Base-by-base conservation (phyloP, 2,113 vertebrate species). In the Trematocara unimaculatum region DNA sequence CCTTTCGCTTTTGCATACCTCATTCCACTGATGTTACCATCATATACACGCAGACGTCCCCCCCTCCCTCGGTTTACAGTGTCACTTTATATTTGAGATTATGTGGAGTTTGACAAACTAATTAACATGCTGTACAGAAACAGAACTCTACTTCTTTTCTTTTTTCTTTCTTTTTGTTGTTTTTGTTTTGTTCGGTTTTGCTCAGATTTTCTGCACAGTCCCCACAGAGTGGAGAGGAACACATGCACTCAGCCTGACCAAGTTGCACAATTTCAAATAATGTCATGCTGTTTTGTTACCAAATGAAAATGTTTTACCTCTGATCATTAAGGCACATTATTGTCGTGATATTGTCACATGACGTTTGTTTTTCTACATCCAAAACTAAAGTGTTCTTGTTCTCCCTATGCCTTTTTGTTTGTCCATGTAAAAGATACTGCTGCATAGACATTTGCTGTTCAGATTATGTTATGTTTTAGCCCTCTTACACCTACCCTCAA, bases 1-100 rank as follows among this genome's bases (percentile, higher is more conserved):
- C 88, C 91, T 93, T 92, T 94, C 2, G 93, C 93, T 94, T 94
- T 84, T 93, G 87, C 91, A 94, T 94, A 95, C 95, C 92, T 95
- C 93, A 95, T 95, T 94, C 94, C 92, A 93, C 85, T 84, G 88
- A 83, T 83, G 85, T 92, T 90, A 81, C 70, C 84, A 87, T 92
- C 78, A 54, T 91, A 94, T 89, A 91, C 88, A 83, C 85, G 60
- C 86, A 40, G 14, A 86, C 15, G 15, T 87, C 86, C 88, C 64
- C 64, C 67, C 20, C 13, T 15, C 90, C 88, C 93, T 95, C 4
- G 54, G 91, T 95, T 95, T 94, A 95, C 94, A 89, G 87, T 90
- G 92, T 95, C 93, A 93, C 92, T 94, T 94, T 92, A 93, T 94
- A 94, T 93, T 88, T 91, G 90, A 92, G 88, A 91, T 89, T 85